A percentile compares a stretch with the other conserved stretches of the same genome.
Conservation (phyloP, 2,113 vertebrate species). For the Egretta garzetta region DNA sequence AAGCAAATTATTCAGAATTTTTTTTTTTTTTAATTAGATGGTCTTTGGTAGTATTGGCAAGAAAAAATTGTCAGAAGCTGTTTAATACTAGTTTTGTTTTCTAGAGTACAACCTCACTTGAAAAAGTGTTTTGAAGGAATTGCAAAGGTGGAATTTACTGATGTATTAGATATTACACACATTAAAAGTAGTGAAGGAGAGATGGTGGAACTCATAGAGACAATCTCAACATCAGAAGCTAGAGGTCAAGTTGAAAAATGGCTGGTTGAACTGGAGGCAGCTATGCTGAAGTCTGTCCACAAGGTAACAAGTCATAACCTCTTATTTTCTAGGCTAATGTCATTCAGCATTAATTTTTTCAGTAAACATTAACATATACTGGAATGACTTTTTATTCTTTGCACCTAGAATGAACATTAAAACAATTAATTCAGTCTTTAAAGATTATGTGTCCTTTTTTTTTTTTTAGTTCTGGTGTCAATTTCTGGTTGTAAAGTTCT, state of each 20-base stretch:
- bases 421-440: not conserved
- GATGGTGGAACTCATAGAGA: conserved; percentile 79
- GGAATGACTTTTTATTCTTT: not conserved
- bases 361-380: not conserved
- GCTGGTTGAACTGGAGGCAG: conserved; percentile 84
- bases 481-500: not conserved
- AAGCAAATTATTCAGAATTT: not conserved
- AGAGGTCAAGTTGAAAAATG: conserved; percentile 92
- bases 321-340: not conserved
- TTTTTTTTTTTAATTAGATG: not conserved
- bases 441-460: not conserved
- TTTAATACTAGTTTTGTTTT: not conserved
- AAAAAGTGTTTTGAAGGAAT: conserved; percentile 96
- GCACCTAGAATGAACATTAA: not conserved
- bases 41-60: not conserved
- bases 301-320: conserved; percentile 74
- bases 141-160: conserved; percentile 85
- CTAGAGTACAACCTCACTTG: conserved; percentile 88
- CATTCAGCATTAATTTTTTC: not conserved
- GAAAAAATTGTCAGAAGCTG: not conserved
- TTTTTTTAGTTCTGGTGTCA: not conserved
- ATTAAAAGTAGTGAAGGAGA: conserved; percentile 91
- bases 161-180: conserved; percentile 87
- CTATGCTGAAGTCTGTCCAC: conserved; percentile 85
- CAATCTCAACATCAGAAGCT: conserved; percentile 87